Conservation (phyloP, 2,113 vertebrate genomes). For the Arothron firmamentum region DNA sequence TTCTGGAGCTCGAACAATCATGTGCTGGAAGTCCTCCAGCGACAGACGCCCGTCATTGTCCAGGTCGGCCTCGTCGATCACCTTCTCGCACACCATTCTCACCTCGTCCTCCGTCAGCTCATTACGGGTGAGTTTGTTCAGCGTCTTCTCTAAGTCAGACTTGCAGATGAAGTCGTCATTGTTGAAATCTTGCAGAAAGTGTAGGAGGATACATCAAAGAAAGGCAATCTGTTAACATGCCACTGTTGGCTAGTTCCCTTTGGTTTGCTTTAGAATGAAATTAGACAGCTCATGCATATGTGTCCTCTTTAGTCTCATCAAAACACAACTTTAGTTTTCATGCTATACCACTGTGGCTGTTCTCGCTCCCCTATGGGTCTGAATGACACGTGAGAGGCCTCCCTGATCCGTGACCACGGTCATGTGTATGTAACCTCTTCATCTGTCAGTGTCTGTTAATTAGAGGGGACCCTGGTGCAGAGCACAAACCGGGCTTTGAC, state of each 20-base stretch:
- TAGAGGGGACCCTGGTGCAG: slow-evolving; percentile 27
- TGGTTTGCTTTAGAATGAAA: no score
- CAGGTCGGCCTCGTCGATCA: slow-evolving; percentile 87
- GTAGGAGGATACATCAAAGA: background rate
- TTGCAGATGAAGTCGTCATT: slow-evolving; percentile 92
- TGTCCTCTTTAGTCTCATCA: background rate
- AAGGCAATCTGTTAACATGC: background rate
- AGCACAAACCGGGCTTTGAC: slow-evolving; percentile 37
- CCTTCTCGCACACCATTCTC: slow-evolving; percentile 91
- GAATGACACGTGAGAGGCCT: slow-evolving; percentile 60
- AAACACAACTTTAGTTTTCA: background rate
- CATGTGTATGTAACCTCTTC: slow-evolving; percentile 45
- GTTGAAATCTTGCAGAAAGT: slow-evolving; percentile 84
- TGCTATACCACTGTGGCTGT: background rate
- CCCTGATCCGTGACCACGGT: slow-evolving; percentile 53
- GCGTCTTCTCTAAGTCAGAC: slow-evolving; percentile 89
- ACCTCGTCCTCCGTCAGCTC: slow-evolving; percentile 90
- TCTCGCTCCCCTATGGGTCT: slow-evolving; percentile 17
- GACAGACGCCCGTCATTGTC: slow-evolving; percentile 93
- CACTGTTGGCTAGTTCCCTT: no score
- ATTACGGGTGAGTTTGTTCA: slow-evolving; percentile 86
- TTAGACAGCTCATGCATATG: background rate
- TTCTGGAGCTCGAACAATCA: slow-evolving; percentile 90
- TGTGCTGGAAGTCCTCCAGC: slow-evolving; percentile 92
- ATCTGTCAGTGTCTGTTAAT: slow-evolving; percentile 66